Evolutionary conservation across 2,888 invertebrate species (phyloP).

Genomic region (Craniophora ligustri): DNA sequence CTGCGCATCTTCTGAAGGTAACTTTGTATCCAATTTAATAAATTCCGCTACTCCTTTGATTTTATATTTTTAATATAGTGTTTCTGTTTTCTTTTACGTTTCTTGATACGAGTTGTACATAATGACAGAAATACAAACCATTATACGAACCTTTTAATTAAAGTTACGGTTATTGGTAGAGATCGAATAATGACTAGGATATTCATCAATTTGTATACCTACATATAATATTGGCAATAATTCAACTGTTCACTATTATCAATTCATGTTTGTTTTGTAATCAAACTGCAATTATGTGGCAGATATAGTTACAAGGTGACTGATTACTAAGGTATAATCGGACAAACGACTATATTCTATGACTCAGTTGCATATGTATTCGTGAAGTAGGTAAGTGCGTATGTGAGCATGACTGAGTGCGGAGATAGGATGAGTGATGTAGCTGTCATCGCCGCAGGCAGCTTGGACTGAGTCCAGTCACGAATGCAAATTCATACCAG

Average conservation of each 20-base stretch:
- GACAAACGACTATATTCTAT: conserved; percentile 25
- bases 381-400: conserved; percentile 13
- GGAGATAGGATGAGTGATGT: conserved; percentile 65
- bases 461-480: conserved; percentile 71
- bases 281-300: conserved; percentile 33
- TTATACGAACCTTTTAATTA: too few species aligned
- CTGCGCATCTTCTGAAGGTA: conserved; percentile 41
- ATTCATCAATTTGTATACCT: conserved; percentile 18
- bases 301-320: conserved; percentile 19
- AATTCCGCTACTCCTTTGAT: conserved; percentile 35
- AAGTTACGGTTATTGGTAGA: too few species aligned
- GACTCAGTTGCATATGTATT: conserved; percentile 27
- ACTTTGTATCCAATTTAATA: conserved; percentile 49
- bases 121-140: too few species aligned
- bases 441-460: conserved; percentile 76
- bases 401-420: conserved; percentile 32
- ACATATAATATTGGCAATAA: conserved; percentile 36
- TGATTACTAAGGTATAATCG: conserved; percentile 29
- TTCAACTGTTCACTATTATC: conserved; percentile 38
- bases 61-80: conserved; percentile 22
- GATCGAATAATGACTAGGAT: neutral
- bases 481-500: conserved; percentile 79
- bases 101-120: too few species aligned
- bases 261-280: conserved; percentile 42
- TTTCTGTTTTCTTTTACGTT: neutral